phyloP scores from a whole-genome alignment of 2,113 vertebrate genomes.

The Zingel zingel region DNA sequence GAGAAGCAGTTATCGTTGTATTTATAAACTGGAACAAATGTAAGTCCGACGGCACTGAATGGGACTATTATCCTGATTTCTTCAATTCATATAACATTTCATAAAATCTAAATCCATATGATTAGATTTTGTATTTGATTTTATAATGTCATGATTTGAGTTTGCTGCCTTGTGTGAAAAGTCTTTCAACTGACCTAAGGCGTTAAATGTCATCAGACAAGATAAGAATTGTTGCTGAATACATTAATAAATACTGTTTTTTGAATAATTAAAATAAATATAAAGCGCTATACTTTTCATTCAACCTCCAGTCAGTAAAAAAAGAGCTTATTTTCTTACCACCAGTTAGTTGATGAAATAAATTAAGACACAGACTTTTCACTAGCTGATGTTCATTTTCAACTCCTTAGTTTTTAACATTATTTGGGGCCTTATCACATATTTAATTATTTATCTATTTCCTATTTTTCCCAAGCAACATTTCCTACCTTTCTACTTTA shows the following conservation, averaged over 20 bases:
- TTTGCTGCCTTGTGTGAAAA: not conserved
- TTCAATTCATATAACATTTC: too few species aligned
- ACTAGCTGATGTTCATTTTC: too few species aligned
- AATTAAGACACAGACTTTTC: too few species aligned
- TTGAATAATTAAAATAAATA: not conserved
- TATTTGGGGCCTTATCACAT: too few species aligned
- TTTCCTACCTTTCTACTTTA: not conserved
- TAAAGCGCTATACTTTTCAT: not conserved
- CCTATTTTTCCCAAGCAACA: not conserved
- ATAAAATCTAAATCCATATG: not conserved
- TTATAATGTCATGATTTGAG: not conserved
- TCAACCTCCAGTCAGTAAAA: not conserved
- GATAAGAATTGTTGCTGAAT: not conserved
- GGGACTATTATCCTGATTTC: not conserved
- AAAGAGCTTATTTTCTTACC: not conserved
- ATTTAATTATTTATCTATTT: not conserved
- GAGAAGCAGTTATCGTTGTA: conserved; percentile 6
- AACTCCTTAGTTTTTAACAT: too few species aligned
- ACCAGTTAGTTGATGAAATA: not conserved
- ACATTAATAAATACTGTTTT: not conserved
- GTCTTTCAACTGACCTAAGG: not conserved
- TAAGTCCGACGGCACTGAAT: not conserved
- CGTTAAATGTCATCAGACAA: not conserved
- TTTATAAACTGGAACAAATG: conserved; percentile 52
- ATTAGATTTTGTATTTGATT: not conserved